Evolutionary conservation across 2,888 invertebrate genomes (phyloP).

Genomic region (Formica aserva): DNA sequence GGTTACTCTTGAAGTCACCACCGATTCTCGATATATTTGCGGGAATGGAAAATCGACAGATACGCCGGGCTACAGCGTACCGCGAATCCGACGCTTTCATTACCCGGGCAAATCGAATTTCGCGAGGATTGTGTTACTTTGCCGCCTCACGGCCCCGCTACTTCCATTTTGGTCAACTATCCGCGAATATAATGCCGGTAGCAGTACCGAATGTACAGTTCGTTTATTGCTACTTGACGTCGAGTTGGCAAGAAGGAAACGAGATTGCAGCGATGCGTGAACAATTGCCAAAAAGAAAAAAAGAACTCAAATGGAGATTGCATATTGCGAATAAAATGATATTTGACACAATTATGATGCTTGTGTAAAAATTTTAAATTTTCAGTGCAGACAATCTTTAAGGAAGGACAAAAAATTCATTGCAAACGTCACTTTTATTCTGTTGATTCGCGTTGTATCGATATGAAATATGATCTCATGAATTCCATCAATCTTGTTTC

Average conservation of each 20-base stretch:
- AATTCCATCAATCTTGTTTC: neutral
- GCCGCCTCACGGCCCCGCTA: slow-evolving; percentile 55
- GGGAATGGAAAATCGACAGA: slow-evolving; percentile 61
- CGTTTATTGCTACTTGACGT: slow-evolving; percentile 41
- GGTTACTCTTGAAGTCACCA: slow-evolving; percentile 25
- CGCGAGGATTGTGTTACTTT: slow-evolving; percentile 65
- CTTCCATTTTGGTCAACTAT: slow-evolving; percentile 67
- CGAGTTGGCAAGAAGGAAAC: slow-evolving; percentile 18
- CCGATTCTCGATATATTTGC: slow-evolving; percentile 47
- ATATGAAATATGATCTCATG: neutral
- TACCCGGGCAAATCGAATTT: slow-evolving; percentile 67
- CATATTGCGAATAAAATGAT: neutral
- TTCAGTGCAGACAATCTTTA: neutral
- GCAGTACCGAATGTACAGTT: slow-evolving; percentile 27
- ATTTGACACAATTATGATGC: neutral
- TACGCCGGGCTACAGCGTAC: slow-evolving; percentile 43
- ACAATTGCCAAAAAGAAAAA: neutral
- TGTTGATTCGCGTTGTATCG: neutral
- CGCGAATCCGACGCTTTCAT: slow-evolving; percentile 70
- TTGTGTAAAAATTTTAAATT: neutral
- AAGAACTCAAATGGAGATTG: neutral
- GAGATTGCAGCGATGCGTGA: slow-evolving; percentile 21
- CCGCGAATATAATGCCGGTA: slow-evolving; percentile 41
- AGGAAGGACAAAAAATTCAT: neutral
- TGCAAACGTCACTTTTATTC: neutral